Evolutionary conservation across 1,140 invertebrate genomes (phyloP).

Genomic region (Hypothenemus hampei): DNA sequence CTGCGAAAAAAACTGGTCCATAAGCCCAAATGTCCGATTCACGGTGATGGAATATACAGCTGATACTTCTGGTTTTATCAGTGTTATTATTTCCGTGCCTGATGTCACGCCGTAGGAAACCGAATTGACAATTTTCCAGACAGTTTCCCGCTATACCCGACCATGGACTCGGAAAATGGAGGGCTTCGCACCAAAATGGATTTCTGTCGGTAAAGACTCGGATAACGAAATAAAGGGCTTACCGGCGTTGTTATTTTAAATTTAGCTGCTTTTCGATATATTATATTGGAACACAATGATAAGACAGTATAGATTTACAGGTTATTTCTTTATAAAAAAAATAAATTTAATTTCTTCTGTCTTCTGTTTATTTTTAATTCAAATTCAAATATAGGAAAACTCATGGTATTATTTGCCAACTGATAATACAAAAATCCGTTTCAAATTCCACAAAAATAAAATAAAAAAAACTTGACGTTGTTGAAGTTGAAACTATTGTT

Average conservation of each 20-base stretch:
- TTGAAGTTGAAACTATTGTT: too few species aligned
- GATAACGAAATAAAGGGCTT: constrained; percentile 40
- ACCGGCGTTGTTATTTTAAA: constrained; percentile 38
- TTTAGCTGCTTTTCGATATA: constrained; percentile 32
- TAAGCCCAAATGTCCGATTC: constrained; percentile 24
- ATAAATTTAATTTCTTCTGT: not conserved
- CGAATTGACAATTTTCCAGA: constrained; percentile 60
- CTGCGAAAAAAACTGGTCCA: constrained; percentile 8
- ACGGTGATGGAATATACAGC: constrained; percentile 20
- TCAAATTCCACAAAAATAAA: too few species aligned
- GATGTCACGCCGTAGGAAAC: constrained; percentile 42
- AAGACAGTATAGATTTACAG: too few species aligned
- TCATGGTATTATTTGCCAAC: too few species aligned
- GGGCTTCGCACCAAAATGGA: constrained; percentile 37
- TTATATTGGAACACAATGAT: constrained; percentile 4
- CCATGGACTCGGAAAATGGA: constrained; percentile 36
- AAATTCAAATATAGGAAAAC: too few species aligned
- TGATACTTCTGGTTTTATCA: constrained; percentile 32
- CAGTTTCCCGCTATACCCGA: constrained; percentile 51
- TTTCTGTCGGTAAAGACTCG: constrained; percentile 31
- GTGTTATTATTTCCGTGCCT: constrained; percentile 41
- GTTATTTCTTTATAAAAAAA: not conserved
- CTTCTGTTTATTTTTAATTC: too few species aligned
- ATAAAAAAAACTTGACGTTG: too few species aligned
- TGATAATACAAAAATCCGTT: too few species aligned